Conservation (phyloP, 2,888 invertebrate species). For the Drosophila mimetica region DNA sequence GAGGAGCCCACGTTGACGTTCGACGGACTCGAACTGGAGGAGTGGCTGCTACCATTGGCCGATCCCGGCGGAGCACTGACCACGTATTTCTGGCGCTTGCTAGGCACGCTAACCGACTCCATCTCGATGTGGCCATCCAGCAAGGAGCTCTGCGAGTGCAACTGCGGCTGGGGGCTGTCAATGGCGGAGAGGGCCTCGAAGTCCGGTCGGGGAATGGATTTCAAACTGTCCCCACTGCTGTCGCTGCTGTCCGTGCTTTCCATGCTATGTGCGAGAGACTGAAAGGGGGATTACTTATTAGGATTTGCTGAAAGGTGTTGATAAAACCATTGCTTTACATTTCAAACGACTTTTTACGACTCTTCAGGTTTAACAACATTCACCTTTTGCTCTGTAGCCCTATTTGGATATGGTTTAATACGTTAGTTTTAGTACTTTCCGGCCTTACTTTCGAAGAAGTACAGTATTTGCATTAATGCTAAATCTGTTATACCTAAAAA, state of each 20-base stretch:
- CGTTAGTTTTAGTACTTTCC: neutral
- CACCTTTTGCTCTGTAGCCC: no score
- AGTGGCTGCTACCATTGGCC: slow-evolving; percentile 58
- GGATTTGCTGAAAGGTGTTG: neutral
- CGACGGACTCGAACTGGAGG: slow-evolving; percentile 53
- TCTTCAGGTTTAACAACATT: no score
- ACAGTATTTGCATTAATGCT: neutral
- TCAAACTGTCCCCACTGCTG: slow-evolving; percentile 68
- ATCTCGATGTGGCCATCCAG: slow-evolving; percentile 32
- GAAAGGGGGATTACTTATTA: neutral
- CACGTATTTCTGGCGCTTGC: slow-evolving; percentile 64
- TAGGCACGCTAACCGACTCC: slow-evolving; percentile 45
- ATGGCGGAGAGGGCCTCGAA: slow-evolving; percentile 72
- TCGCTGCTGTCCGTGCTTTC: slow-evolving; percentile 60
- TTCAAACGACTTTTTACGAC: no score
- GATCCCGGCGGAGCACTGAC: slow-evolving; percentile 64
- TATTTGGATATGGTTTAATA: neutral
- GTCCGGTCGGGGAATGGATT: slow-evolving; percentile 80
- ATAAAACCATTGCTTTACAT: no score
- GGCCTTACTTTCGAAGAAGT: no score
- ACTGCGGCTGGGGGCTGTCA: slow-evolving; percentile 58
- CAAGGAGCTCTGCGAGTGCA: slow-evolving; percentile 19
- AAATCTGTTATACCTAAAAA: neutral
- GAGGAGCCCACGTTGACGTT: slow-evolving; percentile 48
- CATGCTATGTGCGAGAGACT: slow-evolving; percentile 36